These are phyloP conservation scores for Gasterosteus aculeatus DNA, from an alignment of 2,113 vertebrate species.

Conservation along the genomic window DNA sequence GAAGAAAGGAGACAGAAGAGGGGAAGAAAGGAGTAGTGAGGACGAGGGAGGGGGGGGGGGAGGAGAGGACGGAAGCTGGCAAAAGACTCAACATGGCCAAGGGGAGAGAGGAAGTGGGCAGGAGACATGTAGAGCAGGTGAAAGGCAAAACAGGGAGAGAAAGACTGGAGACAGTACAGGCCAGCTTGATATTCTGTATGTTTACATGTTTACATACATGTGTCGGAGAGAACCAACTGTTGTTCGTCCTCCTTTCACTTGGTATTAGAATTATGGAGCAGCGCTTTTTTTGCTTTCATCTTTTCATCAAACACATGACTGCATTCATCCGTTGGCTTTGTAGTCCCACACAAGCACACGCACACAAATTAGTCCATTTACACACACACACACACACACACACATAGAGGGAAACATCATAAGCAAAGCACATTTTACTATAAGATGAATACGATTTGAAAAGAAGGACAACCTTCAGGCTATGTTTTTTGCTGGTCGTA, in stretches of 20 bases:
- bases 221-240: conserved; percentile 4
- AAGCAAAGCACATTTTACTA: conserved; percentile 44
- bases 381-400: conserved; percentile 16
- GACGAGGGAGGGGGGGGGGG: conserved; percentile 28
- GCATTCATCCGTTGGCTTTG: conserved; percentile 57
- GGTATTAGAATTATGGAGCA: conserved; percentile 30
- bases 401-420: not conserved
- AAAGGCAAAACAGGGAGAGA: conserved; percentile 18
- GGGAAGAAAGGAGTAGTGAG: conserved; percentile 46
- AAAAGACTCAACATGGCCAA: conserved; percentile 39
- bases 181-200: not conserved
- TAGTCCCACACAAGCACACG: conserved; percentile 42
- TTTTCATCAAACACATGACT: conserved; percentile 68
- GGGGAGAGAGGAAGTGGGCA: conserved; percentile 58
- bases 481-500: conserved; percentile 49
- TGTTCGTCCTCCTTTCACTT: conserved; percentile 38
- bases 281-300: conserved; percentile 61
- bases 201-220: not conserved
- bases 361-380: conserved; percentile 39
- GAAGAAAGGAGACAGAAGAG: conserved; percentile 15
- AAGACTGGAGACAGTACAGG: conserved; percentile 1
- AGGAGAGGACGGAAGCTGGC: conserved; percentile 50
- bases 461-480: conserved; percentile 48
- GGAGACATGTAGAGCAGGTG: conserved; percentile 31
- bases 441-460: conserved; percentile 48